phyloP scores from a whole-genome alignment of 2,888 invertebrate genomes.

The Plutella xylostella region DNA sequence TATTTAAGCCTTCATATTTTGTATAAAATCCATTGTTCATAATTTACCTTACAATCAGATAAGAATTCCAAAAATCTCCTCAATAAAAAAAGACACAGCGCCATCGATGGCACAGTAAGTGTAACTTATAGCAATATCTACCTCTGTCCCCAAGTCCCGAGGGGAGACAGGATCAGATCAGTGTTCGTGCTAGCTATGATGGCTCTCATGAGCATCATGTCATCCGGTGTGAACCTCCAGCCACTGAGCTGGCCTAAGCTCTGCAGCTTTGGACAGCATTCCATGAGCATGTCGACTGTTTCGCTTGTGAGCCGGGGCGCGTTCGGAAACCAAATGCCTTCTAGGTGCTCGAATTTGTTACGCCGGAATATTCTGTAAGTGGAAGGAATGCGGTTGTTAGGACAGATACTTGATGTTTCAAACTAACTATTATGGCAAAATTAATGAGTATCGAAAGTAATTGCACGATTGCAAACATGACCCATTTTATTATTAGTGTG shows the following conservation, averaged over 20 bases:
- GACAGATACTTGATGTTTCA: background rate
- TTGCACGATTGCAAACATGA: background rate
- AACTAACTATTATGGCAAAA: no score
- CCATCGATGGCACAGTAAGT: no score
- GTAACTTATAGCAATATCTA: no score
- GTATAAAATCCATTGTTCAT: no score
- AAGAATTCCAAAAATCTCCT: no score
- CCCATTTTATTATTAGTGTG: background rate
- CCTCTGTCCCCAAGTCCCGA: constrained; percentile 65
- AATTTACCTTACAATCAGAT: no score
- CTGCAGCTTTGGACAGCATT: constrained; percentile 73
- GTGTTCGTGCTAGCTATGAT: constrained; percentile 75
- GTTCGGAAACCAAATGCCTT: constrained; percentile 77
- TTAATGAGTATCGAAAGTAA: no score
- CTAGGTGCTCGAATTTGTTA: constrained; percentile 72
- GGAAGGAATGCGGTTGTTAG: background rate
- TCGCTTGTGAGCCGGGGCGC: constrained; percentile 73
- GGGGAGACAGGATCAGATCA: constrained; percentile 73
- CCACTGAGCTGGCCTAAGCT: constrained; percentile 76
- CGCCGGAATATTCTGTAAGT: constrained; percentile 73
- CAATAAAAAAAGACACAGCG: no score
- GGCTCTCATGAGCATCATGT: constrained; percentile 74
- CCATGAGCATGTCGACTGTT: constrained; percentile 75
- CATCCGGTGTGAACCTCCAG: constrained; percentile 75
- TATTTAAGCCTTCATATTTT: no score